Percentiles rank a stretch among this genome's conserved stretches.
Evolutionary conservation across 92 coral and sea anemone species (phyloP).

Genomic region (Diadumene lineata): DNA sequence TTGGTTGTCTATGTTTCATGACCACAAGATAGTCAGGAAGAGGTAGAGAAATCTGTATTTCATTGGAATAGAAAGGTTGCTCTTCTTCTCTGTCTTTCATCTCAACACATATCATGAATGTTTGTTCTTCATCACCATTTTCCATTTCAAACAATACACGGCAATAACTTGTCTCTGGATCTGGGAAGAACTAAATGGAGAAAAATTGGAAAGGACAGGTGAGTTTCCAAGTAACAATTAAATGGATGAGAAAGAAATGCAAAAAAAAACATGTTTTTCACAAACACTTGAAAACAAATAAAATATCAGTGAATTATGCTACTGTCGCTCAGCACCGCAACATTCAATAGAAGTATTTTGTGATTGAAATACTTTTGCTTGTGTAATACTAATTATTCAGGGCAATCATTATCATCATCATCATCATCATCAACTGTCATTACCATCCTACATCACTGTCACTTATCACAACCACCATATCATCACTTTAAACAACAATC

Average conservation of each 20-base stretch:
- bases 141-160: constrained; percentile 65
- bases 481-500: not conserved
- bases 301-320: too few relatives aligned
- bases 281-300: too few relatives aligned
- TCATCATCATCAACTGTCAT: not conserved
- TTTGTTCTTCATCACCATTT: constrained; percentile 44
- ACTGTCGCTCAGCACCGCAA: too few relatives aligned
- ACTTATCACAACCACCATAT: not conserved
- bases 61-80: constrained; percentile 64
- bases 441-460: not conserved
- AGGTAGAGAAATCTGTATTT: constrained; percentile 74
- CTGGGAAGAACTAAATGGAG: constrained; percentile 44
- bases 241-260: too few relatives aligned
- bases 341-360: too few relatives aligned
- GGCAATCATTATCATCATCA: constrained; percentile 4
- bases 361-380: too few relatives aligned
- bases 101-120: constrained; percentile 1
- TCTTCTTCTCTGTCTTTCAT: constrained; percentile 39
- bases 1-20: not conserved
- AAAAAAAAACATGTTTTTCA: too few relatives aligned
- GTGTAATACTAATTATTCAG: too few relatives aligned
- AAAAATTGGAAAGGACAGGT: not conserved
- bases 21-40: constrained; percentile 52
- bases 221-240: not conserved
- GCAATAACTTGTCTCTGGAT: constrained; percentile 57